Evolutionary conservation across 2,888 invertebrate species (phyloP), one percentile per base, ranked within the genome.

Genomic region (Dorcus hopei): DNA sequence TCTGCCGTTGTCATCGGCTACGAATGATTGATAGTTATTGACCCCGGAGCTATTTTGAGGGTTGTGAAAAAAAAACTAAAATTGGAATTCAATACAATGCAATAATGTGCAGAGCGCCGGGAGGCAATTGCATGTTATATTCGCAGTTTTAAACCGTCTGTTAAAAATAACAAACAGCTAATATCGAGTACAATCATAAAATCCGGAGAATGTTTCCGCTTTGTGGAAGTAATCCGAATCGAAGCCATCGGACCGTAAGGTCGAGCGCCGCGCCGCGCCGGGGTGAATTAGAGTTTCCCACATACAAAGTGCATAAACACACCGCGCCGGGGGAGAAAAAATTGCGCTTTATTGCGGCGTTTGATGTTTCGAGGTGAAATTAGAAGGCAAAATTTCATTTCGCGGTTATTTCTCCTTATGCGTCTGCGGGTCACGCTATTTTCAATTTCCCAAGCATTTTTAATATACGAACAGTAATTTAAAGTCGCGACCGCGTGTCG

Each of bases 81-180:
- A 33, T 33, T 33, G 26, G 26, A 33, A 33, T 33, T 33, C 26
- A 33, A 33, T 33, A 33, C 26, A 33, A 33, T 33, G 26, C 26
- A 33, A 33, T 33, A 33, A 33, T 33, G 26, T 33, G 7, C 26
- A 33, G 26, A 33, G 26, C 26, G 26, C 26, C 26, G 26, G 26
- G 26, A 33, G 26, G 26, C 26, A 33, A 33, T 33, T 33, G 26
- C 26, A 33, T 33, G 26, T 33, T 33, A 33, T 33, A 33, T 70
- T 69, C 11, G 69, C 65, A 68, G 70, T 68, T 70, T 68, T 68
- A 71, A 72, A 70, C 71, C 62, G 69, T 57, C 71, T 68, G 71
- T 33, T 69, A 70, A 70, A 71, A 72, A 70, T 71, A 72, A 72
- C 72, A 70, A 71, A 72, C 67, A 68, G 69, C 70, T 72, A 70